Evolutionary conservation across 2,113 vertebrate species (phyloP).

Genomic region (Ardeotis arabs): DNA sequence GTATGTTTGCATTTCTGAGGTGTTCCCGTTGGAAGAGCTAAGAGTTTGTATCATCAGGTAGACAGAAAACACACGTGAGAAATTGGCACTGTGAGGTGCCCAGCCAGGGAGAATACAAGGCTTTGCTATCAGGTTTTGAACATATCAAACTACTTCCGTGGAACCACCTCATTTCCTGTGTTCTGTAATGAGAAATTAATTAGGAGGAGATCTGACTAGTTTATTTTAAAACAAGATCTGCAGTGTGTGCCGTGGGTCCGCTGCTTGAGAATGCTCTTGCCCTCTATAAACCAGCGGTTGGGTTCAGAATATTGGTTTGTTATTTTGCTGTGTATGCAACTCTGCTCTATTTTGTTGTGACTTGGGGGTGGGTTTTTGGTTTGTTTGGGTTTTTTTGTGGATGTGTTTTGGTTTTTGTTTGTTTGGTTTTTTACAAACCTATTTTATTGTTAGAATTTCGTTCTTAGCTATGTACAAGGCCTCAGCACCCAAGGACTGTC

Average conservation of each 20-base stretch:
- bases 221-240: neutral
- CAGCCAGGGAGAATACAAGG: neutral
- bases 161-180: neutral
- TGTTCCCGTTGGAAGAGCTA: neutral
- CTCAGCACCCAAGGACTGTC: neutral
- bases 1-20: neutral
- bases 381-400: neutral
- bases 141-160: neutral
- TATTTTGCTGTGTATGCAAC: neutral
- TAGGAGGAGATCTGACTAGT: neutral
- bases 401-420: neutral
- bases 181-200: neutral
- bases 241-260: rapidly evolving
- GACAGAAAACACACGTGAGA: neutral
- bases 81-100: neutral
- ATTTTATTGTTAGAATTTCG: neutral
- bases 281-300: neutral
- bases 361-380: neutral
- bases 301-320: neutral
- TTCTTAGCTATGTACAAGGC: neutral
- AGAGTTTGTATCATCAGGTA: neutral
- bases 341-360: neutral
- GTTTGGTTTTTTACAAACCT: neutral
- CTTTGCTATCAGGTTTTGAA: neutral
- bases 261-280: neutral